Evolutionary conservation across 2,888 invertebrate species (phyloP).

Genomic region (Perdita meconis): DNA sequence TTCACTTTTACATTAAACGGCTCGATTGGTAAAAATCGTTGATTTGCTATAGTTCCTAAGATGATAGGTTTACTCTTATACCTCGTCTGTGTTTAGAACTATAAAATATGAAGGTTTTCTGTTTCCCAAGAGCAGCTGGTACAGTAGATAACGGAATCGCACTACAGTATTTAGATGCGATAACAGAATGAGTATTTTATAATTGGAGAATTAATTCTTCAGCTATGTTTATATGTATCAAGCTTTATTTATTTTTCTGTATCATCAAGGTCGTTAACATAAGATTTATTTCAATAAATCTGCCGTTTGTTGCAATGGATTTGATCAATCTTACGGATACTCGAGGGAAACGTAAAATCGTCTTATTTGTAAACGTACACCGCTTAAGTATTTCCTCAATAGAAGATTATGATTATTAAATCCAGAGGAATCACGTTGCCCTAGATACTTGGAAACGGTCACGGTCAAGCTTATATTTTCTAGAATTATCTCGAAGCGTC

Average conservation of each 20-base stretch:
- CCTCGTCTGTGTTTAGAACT: neutral
- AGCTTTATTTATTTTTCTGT: too few relatives aligned
- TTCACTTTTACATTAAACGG: too few relatives aligned
- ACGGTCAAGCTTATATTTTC: constrained; percentile 30
- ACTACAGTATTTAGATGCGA: neutral
- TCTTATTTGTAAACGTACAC: neutral
- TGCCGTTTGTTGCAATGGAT: too few relatives aligned
- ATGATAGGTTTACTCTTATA: too few relatives aligned
- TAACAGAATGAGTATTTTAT: neutral
- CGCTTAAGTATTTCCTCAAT: neutral
- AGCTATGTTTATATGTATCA: neutral
- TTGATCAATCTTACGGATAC: too few relatives aligned
- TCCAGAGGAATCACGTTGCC: constrained; percentile 23
- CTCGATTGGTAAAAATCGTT: too few relatives aligned
- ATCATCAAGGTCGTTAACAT: neutral
- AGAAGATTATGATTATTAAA: neutral
- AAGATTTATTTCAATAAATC: too few relatives aligned
- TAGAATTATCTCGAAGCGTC: constrained; percentile 29
- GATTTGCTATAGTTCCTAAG: too few relatives aligned
- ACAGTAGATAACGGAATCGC: constrained; percentile 16
- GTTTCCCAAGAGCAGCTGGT: constrained; percentile 13
- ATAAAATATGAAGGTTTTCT: constrained; percentile 10
- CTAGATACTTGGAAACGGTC: constrained; percentile 24
- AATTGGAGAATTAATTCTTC: neutral
- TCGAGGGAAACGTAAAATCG: too few relatives aligned